Evolutionary conservation across 2,888 invertebrate genomes (phyloP), one percentile per base, ranked within the genome.

Genomic region (Troilus luridus): DNA sequence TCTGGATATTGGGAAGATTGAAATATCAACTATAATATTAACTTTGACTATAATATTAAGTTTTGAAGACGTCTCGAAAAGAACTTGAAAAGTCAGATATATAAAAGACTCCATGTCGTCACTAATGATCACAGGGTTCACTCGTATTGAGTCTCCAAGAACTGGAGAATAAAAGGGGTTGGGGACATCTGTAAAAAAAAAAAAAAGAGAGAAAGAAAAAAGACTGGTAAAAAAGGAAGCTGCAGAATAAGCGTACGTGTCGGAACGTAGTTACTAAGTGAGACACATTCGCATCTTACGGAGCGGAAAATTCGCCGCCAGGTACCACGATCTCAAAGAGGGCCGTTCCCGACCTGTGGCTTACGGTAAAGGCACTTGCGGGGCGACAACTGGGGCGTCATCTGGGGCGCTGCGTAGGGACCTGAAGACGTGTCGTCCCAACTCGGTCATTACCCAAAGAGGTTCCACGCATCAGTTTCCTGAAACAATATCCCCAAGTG

Each of bases 281-380:
- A 85, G 85, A n/a, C 85, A 85, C 85, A 85, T 85, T 85, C 85
- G 85, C 85, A 85, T 85, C 85, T 85, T 58, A 85, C 85, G 85
- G 85, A 85, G 56, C 85, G 56, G 85, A 85, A 85, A 85, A 85
- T 85, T 85, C 85, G 56, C 85, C 85, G 56, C 56, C 56, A 54
- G 85, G 21, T n/a, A 54, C 56, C 85, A 58, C 85, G n/a, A 85
- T 85, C 85, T 85, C 85, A 85, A n/a, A 85, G 56, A 85, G 56
- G 54, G 54, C 54, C 85, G 85, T 85, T 58, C 3, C 85, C 85
- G 85, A 85, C n/a, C 85, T 85, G 56, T 85, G 85, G 56, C 85
- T 85, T 58, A 77, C 72, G 72, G 72, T 77, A 77, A 77, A 77
- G 72, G 72, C 24, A 41, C 17, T 77, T 77, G 41, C 5, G 41